Evolutionary conservation across 2,797 vertebrate species (phyloP).

Genomic region (Aulostomus chinensis): DNA sequence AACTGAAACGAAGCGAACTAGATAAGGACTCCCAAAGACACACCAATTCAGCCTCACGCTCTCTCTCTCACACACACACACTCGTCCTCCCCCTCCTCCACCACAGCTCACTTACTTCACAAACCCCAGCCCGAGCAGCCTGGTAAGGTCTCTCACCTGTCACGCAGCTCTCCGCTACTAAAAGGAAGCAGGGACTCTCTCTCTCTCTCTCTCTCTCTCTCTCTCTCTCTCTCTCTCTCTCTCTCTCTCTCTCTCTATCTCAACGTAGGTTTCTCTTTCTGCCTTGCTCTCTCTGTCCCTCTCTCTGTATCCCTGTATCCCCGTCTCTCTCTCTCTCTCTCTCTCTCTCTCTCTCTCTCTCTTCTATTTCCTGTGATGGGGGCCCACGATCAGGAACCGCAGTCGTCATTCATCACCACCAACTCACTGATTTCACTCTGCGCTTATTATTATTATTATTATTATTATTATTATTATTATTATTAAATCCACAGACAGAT

Average conservation of each 20-base stretch:
- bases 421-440: no score
- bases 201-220: constrained; percentile 22
- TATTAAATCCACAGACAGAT: no score
- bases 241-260: not conserved
- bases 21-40: constrained; percentile 31
- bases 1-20: constrained; percentile 54
- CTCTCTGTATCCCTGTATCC: not conserved
- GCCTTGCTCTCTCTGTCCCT: not conserved
- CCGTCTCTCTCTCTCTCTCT: not conserved
- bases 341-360: not conserved
- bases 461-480: no score
- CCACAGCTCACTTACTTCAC: constrained; percentile 33
- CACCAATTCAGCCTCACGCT: not conserved
- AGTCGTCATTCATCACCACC: no score
- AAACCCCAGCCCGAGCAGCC: constrained; percentile 19
- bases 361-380: not conserved
- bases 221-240: constrained; percentile 4
- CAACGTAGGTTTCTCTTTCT: no score
- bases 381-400: no score
- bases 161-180: constrained; percentile 53
- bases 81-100: not conserved
- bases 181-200: constrained; percentile 33
- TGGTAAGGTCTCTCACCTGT: constrained; percentile 67
- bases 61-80: not conserved
- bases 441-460: no score